A percentile compares a stretch with the other conserved stretches of the same genome.
Conservation (phyloP, 2,113 vertebrate genomes). For the Orthonyx spaldingii region DNA sequence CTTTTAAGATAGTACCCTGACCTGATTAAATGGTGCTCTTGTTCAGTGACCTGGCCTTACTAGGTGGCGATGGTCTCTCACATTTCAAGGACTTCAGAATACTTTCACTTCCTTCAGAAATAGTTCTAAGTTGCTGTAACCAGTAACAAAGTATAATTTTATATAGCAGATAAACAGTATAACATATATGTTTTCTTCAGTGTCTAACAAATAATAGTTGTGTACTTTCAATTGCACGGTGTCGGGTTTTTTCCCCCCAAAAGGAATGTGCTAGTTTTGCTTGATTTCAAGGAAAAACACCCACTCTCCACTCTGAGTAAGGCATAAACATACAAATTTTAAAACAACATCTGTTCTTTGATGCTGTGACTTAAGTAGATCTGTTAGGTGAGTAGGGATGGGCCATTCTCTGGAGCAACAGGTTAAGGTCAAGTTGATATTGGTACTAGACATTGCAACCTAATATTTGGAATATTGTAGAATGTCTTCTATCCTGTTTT, state of each 20-base stretch:
- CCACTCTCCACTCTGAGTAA: neutral
- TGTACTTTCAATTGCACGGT: neutral
- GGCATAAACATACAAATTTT: neutral
- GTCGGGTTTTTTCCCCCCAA: accelerated
- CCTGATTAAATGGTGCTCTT: neutral
- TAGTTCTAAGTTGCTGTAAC: neutral
- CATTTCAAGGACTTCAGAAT: neutral
- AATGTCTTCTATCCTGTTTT: neutral
- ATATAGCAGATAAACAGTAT: neutral
- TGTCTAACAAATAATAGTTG: neutral
- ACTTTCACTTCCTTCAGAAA: neutral
- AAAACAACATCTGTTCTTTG: neutral
- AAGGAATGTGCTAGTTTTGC: neutral
- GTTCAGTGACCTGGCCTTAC: neutral
- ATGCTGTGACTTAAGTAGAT: neutral
- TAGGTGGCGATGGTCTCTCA: neutral
- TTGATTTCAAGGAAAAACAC: neutral
- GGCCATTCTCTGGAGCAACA: neutral
- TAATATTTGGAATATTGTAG: neutral
- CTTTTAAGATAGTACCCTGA: neutral
- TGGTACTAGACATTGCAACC: neutral
- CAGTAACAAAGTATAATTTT: neutral
- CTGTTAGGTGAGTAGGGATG: neutral
- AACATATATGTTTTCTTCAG: neutral
- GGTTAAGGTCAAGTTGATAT: neutral